Conservation (phyloP, 2,797 vertebrate species). For the Poeciliopsis gracilis region DNA sequence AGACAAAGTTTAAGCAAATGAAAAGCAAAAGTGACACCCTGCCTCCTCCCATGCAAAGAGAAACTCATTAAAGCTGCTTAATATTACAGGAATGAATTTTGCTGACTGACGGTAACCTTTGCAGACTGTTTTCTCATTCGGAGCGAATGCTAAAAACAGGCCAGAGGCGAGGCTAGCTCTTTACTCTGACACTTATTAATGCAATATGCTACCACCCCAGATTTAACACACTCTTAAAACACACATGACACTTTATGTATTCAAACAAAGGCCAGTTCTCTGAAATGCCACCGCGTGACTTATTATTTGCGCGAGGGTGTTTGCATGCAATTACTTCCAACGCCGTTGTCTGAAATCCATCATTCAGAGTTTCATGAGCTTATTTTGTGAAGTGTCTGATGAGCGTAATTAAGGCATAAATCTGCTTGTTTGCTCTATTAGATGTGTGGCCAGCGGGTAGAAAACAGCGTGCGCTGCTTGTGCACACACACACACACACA, state of each 20-base stretch:
- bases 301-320: slow-evolving; percentile 14
- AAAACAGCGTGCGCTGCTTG: slow-evolving; percentile 16
- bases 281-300: slow-evolving; percentile 54
- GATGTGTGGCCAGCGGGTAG: slow-evolving; percentile 36
- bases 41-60: slow-evolving; percentile 1
- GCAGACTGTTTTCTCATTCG: slow-evolving; percentile 43
- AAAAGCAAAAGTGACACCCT: slow-evolving; percentile 2
- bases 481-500: not conserved
- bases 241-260: slow-evolving; percentile 47
- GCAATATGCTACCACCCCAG: slow-evolving; percentile 31
- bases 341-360: slow-evolving; percentile 16
- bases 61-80: slow-evolving; percentile 18
- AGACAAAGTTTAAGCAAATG: not conserved
- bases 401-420: slow-evolving; percentile 45
- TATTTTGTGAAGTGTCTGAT: slow-evolving; percentile 31
- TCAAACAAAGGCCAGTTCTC: slow-evolving; percentile 43
- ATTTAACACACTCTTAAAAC: slow-evolving; percentile 54
- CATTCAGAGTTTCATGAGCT: slow-evolving; percentile 22
- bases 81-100: slow-evolving; percentile 30
- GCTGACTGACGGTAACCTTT: slow-evolving; percentile 60
- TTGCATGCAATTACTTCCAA: slow-evolving; percentile 14
- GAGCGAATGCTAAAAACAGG: slow-evolving; percentile 33
- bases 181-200: slow-evolving; percentile 64
- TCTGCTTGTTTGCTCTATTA: slow-evolving; percentile 40
- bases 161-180: slow-evolving; percentile 52